Conservation (phyloP, 2,888 invertebrate genomes). For the Bimastos eiseni region DNA sequence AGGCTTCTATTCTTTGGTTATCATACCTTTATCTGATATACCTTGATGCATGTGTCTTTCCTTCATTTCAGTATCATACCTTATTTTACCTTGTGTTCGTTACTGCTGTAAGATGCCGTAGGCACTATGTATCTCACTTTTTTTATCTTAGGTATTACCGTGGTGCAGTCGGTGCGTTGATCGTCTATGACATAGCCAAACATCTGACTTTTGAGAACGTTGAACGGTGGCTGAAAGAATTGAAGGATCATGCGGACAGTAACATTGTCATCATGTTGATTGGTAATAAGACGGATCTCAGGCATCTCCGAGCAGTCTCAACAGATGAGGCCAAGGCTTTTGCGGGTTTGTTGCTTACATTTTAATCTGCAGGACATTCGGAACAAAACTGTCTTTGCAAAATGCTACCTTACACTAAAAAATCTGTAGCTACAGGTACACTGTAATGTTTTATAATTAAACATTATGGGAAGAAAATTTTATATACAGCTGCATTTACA, state of each 20-base stretch:
- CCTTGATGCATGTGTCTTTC: background rate
- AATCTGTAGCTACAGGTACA: background rate
- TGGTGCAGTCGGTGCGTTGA: slow-evolving; percentile 27
- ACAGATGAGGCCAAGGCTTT: slow-evolving; percentile 97
- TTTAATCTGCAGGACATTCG: background rate
- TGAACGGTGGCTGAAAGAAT: slow-evolving; percentile 87
- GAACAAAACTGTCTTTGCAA: background rate
- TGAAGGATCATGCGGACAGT: slow-evolving; percentile 97
- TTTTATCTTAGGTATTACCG: slow-evolving; percentile 24
- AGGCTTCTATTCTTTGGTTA: background rate
- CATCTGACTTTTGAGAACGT: slow-evolving; percentile 13
- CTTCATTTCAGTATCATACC: background rate
- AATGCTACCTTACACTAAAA: background rate
- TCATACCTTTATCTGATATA: background rate
- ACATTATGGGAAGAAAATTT: background rate
- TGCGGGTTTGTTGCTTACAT: slow-evolving; percentile 67
- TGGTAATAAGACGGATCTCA: slow-evolving; percentile 68
- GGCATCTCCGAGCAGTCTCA: slow-evolving; percentile 92
- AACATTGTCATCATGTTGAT: slow-evolving; percentile 98
- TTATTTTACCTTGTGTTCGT: background rate
- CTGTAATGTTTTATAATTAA: background rate
- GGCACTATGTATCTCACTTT: too few species aligned
- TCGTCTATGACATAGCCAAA: slow-evolving; percentile 26
- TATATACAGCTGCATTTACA: background rate
- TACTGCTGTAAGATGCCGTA: too few species aligned